Base-by-base conservation (phyloP, 2,888 invertebrate species). In the Tromatobia lineatoria region DNA sequence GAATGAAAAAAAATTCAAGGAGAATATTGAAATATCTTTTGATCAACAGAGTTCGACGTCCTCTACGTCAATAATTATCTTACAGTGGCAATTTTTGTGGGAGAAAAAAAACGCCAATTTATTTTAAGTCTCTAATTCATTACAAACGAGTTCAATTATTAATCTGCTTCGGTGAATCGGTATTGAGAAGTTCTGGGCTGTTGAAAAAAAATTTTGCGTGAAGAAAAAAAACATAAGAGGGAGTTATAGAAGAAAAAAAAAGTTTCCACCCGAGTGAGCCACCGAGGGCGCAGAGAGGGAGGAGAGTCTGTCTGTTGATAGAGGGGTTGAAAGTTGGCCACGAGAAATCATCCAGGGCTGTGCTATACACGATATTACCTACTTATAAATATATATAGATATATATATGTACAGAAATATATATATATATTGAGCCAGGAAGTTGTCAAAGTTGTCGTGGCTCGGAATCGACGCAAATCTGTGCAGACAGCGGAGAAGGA, bases 261-360 rank as follows among this genome's bases (percentile, higher is more conserved):
- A 61, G 34, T 47, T 75, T 50, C 15, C 20, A 61, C 18, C 23
- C 45, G 50, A 11, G 20, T n/a, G 74, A 66, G 18, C 52, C 45
- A n/a, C 47, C 47, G 64, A 34, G 47, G 34, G 38, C 13, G 38
- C 1, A 1, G 38, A 38, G 38, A 38, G 38, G 4, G 25, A 13
- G 18, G 18, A 34, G 38, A 42, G 42, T 38, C 10, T 38, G 20
- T 7, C 34, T 38, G 15, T 38, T 20, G 59, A 66, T 18, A 59
- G 47, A 78, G 69, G 78, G 69, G 79, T 42, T 38, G 69, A 77
- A 82, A 79, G 13, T 69, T 74, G 42, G 50, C 64, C 69, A 57
- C 82, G 64, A 75, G 54, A 70, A 79, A 82, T 77, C 73, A 82
- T 82, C 82, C 54, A 82, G 73, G 79, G 82, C 82, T 82, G 82